These are phyloP conservation scores for Cyphomyrmex costatus DNA, from an alignment of 1,140 invertebrate species.

Conservation along the genomic window DNA sequence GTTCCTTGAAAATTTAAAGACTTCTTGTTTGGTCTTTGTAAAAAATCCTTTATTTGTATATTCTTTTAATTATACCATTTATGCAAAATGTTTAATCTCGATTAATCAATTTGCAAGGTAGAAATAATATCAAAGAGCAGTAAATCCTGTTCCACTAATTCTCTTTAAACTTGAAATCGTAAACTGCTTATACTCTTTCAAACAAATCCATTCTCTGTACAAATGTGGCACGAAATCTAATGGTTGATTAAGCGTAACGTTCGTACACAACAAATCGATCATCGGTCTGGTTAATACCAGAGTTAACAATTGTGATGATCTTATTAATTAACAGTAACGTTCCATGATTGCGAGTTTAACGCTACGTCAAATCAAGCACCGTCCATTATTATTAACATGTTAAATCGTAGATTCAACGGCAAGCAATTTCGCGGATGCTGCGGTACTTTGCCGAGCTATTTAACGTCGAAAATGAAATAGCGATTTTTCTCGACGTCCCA, in stretches of 20 bases:
- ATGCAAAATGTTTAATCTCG: background rate
- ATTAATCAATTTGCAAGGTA: background rate
- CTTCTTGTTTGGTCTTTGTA: background rate
- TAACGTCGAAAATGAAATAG: constrained; percentile 9
- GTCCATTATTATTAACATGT: constrained; percentile 25
- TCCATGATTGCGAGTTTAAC: constrained; percentile 40
- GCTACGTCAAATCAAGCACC: constrained; percentile 6
- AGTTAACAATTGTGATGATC: constrained; percentile 58
- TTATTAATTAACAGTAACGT: constrained; percentile 54
- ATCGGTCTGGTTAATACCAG: constrained; percentile 27
- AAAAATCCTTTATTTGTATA: background rate
- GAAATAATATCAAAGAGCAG: background rate
- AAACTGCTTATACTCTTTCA: constrained; percentile 54
- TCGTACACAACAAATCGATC: constrained; percentile 42
- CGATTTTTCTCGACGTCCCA: background rate
- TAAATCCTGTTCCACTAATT: constrained; percentile 29
- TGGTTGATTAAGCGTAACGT: constrained; percentile 44
- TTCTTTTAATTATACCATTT: background rate
- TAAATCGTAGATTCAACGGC: constrained; percentile 7
- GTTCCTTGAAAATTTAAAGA: background rate
- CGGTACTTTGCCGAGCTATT: too few species aligned
- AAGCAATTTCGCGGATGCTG: background rate
- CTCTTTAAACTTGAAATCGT: background rate
- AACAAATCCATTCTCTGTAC: constrained; percentile 22
- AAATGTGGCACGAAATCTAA: constrained; percentile 23